Conservation (phyloP, 2,113 vertebrate species). For the Ptychochromis oligacanthus region DNA sequence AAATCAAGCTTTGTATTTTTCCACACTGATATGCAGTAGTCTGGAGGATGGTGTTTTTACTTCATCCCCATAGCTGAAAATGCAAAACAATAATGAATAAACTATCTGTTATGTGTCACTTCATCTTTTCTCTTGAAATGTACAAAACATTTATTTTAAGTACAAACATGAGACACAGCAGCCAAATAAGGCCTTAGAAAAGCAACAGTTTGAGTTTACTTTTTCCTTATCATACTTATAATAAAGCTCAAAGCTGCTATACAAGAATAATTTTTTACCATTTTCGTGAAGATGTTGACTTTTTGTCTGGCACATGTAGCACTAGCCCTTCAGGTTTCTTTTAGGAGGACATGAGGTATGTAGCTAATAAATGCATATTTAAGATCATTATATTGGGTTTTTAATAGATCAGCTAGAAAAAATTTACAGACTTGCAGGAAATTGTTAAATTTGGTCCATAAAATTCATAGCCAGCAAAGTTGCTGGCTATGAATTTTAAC, state of each 20-base stretch:
- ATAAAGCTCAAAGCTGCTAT: background rate
- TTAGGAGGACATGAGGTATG: background rate
- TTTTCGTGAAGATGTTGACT: background rate
- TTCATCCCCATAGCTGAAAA: too few species aligned
- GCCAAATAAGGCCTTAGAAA: background rate
- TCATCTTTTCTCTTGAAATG: too few species aligned
- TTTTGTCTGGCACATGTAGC: background rate
- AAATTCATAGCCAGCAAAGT: too few species aligned
- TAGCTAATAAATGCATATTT: too few species aligned
- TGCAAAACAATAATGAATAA: too few species aligned
- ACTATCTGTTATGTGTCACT: background rate
- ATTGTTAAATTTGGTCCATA: too few species aligned
- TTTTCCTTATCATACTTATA: background rate
- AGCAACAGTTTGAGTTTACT: background rate
- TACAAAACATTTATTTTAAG: too few species aligned
- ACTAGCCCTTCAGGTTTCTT: background rate
- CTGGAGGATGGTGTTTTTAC: background rate
- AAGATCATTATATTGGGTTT: too few species aligned
- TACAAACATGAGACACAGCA: background rate
- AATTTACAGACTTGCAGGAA: too few species aligned
- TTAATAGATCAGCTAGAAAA: too few species aligned
- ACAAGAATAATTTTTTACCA: background rate
- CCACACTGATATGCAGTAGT: background rate
- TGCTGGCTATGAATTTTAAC: too few species aligned
- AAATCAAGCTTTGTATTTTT: background rate